Percentiles rank a stretch among this genome's conserved stretches.
Conservation (phyloP, 2,888 invertebrate species). For the Athrips mouffetella region DNA sequence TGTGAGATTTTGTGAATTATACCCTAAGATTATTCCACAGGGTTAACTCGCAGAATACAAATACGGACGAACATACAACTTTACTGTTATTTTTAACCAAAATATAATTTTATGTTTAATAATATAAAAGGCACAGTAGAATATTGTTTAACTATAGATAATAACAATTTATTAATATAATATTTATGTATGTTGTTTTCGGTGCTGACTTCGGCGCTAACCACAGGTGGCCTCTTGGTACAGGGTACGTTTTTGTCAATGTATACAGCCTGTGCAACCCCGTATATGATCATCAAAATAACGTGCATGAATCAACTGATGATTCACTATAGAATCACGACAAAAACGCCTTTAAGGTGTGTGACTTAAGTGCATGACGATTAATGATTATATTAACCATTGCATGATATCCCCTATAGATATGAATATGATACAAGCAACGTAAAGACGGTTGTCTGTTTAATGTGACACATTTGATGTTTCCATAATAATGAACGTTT, state of each 20-base stretch:
- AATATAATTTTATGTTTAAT: too few species aligned
- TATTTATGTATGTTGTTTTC: constrained; percentile 73
- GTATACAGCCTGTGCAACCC: constrained; percentile 10
- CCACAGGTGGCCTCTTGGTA: constrained; percentile 93
- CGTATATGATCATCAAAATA: not conserved
- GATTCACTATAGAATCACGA: constrained; percentile 28
- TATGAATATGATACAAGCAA: constrained; percentile 24
- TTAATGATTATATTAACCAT: constrained; percentile 31
- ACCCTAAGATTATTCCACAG: too few species aligned
- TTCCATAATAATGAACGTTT: constrained; percentile 10
- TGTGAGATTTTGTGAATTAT: too few species aligned
- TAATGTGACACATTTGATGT: constrained; percentile 7
- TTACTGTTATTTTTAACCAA: too few species aligned
- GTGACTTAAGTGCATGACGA: constrained; percentile 27
- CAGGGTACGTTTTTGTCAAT: constrained; percentile 84
- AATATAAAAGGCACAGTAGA: too few species aligned
- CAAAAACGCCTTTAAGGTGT: constrained; percentile 7
- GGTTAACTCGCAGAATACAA: not conserved
- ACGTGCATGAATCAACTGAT: constrained; percentile 42
- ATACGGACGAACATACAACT: not conserved
- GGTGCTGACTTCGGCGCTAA: constrained; percentile 67
- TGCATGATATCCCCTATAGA: constrained; percentile 35
- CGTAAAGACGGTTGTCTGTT: constrained; percentile 27
- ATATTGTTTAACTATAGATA: too few species aligned
- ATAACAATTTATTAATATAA: constrained; percentile 48